phyloP scores from a whole-genome alignment of 30 jellyfish, hydroid and myxozoan genomes.

The Rhopilema esculentum region DNA sequence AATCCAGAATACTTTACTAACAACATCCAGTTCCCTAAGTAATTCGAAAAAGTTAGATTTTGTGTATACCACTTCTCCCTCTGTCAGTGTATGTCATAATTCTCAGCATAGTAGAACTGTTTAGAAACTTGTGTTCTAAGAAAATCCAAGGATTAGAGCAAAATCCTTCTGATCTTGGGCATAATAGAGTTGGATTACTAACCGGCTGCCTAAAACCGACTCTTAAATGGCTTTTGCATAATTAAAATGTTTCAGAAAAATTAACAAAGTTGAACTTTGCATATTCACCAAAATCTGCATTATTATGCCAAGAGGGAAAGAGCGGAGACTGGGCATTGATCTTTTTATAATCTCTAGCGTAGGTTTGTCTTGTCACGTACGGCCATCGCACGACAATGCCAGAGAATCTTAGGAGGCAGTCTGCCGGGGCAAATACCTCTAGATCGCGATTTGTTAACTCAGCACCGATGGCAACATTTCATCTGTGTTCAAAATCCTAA shows the following conservation, averaged over 20 bases:
- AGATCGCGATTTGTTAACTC: too few relatives aligned
- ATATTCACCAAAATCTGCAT: neutral
- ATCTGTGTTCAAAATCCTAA: too few relatives aligned
- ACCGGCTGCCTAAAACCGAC: neutral
- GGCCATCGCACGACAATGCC: too few relatives aligned
- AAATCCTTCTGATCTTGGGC: neutral
- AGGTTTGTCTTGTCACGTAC: too few relatives aligned
- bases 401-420: too few relatives aligned
- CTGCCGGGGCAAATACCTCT: too few relatives aligned
- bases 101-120: neutral
- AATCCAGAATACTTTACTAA: too few relatives aligned
- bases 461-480: too few relatives aligned
- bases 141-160: neutral
- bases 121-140: neutral
- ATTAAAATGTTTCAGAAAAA: neutral
- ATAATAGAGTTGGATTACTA: neutral
- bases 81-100: neutral
- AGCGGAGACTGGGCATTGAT: neutral
- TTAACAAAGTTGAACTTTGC: neutral
- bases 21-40: neutral
- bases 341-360: too few relatives aligned
- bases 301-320: neutral
- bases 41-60: too few relatives aligned
- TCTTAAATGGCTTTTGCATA: neutral
- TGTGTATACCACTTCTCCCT: neutral